Conservation (phyloP, 2,113 vertebrate genomes). For the Erythrolamprus reginae region DNA sequence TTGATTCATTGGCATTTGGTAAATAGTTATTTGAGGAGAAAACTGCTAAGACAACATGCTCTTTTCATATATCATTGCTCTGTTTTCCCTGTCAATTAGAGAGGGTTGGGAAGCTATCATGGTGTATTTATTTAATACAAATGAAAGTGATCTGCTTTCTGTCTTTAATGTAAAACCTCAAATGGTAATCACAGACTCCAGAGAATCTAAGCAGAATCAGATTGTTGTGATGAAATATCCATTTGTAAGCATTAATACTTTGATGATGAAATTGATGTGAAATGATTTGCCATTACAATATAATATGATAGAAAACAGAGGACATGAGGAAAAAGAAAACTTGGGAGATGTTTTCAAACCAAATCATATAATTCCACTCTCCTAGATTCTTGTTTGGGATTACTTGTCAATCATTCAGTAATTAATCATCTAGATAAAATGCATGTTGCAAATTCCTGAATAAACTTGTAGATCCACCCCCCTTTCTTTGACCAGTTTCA, state of each 20-base stretch:
- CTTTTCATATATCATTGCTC: slow-evolving; percentile 1
- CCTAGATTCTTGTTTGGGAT: neutral
- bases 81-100: neutral
- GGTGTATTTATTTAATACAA: neutral
- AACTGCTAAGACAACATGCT: neutral
- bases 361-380: neutral
- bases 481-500: neutral
- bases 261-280: neutral
- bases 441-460: neutral
- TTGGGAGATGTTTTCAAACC: neutral
- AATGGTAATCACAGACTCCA: neutral
- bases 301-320: neutral
- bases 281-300: neutral
- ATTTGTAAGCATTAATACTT: neutral
- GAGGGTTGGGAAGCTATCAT: neutral
- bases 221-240: neutral
- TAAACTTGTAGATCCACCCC: neutral
- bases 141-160: neutral
- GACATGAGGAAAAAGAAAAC: too few species aligned
- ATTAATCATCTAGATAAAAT: neutral
- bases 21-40: neutral
- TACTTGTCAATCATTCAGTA: neutral
- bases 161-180: neutral
- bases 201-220: neutral
- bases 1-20: neutral